Evolutionary conservation across 2,113 vertebrate species (phyloP), one percentile per base, ranked within the genome.

Genomic region (Salvelinus alpinus): DNA sequence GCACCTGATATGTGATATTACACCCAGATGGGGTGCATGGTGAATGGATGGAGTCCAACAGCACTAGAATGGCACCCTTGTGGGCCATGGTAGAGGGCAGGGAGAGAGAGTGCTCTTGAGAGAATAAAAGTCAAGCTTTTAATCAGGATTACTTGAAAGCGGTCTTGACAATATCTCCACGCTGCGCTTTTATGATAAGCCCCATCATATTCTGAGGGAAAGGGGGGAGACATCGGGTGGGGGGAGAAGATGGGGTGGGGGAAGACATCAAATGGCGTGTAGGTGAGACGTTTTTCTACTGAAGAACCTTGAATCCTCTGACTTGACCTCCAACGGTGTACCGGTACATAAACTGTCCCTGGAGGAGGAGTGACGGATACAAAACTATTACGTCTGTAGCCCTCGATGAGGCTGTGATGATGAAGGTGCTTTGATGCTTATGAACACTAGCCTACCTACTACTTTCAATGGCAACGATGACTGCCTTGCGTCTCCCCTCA

Each of bases 131-230:
- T 86, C 84, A 81, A 86, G 82, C 86, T 88, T 88, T 93, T 91
- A 92, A 92, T 93, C 90, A 91, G 90, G 80, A 86, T 88, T 85
- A 89, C 85, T 87, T 88, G 87, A 93, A 93, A 93, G 84, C 88
- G 82, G 89, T 84, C 87, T 79, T 89, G 89, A 91, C 90, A 91
- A 85, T 93, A 93, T 91, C 90, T 91, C 91, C 92, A 89, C 86
- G 82, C 91, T 93, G 91, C 88, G 85, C 83, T 85, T 84, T 88
- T 77, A 85, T 87, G 90, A 94, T 92, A 92, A 92, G 92, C 84
- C 83, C 65, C 76, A 74, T 87, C 87, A 71, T 73, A 70, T 72
- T 69, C 80, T 82, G 70, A 68, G 38, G 38, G 9, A 9, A 44
- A 44, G 9, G 38, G 9, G 2, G 38, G 38, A 11, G 38, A 44